These are phyloP conservation scores for Willisornis vidua DNA, from an alignment of 2,113 vertebrate species.

Conservation along the genomic window DNA sequence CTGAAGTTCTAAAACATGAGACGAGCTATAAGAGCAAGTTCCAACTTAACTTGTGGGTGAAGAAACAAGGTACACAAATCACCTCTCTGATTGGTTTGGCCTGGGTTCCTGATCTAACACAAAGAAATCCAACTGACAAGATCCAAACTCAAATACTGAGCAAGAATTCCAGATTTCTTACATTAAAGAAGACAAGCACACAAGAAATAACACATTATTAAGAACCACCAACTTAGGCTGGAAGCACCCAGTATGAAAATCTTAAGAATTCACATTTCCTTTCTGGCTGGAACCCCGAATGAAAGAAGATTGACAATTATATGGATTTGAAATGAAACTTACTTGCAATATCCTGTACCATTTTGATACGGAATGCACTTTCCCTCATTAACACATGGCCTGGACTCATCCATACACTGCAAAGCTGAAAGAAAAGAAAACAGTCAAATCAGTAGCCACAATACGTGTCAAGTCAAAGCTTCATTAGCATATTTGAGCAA, in stretches of 20 bases:
- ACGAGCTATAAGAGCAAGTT: background rate
- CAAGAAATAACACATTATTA: background rate
- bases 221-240: background rate
- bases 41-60: background rate
- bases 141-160: background rate
- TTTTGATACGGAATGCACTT: conserved; percentile 85
- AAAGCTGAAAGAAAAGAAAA: conserved; percentile 79
- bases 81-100: background rate
- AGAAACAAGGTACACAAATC: background rate
- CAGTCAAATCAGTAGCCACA: conserved; percentile 3
- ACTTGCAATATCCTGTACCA: conserved; percentile 93
- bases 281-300: background rate
- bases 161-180: background rate
- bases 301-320: background rate
- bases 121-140: background rate
- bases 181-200: background rate
- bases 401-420: conserved; percentile 86
- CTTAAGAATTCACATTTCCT: background rate
- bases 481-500: background rate
- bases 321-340: conserved; percentile 64
- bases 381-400: conserved; percentile 89
- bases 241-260: background rate
- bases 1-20: background rate
- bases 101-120: background rate
- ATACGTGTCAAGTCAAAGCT: conserved; percentile 7